A percentile compares a stretch with the other conserved stretches of the same genome.
These are phyloP conservation scores for Drosophila melanocephala DNA, from an alignment of 2,888 invertebrate genomes.

Conservation along the genomic window DNA sequence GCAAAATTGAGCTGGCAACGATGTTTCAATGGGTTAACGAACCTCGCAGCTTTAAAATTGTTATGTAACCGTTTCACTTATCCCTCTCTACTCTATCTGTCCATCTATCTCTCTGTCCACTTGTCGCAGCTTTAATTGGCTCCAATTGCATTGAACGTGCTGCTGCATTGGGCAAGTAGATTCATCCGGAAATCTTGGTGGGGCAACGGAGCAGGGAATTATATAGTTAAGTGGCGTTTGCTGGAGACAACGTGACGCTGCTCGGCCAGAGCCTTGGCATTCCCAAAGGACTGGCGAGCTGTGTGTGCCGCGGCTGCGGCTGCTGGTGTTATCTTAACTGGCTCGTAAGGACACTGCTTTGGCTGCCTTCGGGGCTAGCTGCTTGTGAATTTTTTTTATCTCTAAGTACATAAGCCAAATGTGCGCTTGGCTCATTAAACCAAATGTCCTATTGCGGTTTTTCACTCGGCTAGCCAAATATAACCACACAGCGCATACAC, in stretches of 20 bases:
- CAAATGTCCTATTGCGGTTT: constrained; percentile 45
- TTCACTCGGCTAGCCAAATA: constrained; percentile 30
- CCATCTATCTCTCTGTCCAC: neutral
- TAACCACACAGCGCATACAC: constrained; percentile 12
- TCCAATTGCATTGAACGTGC: constrained; percentile 60
- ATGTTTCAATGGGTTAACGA: constrained; percentile 50
- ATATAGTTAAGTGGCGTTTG: constrained; percentile 24
- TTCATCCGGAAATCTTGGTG: constrained; percentile 2
- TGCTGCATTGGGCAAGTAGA: constrained; percentile 35
- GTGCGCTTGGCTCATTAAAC: constrained; percentile 62
- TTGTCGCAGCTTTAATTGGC: constrained; percentile 36
- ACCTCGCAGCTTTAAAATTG: constrained; percentile 36
- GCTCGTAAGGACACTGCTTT: constrained; percentile 30
- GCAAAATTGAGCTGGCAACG: constrained; percentile 39
- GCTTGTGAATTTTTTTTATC: constrained; percentile 16
- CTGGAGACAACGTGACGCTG: constrained; percentile 57
- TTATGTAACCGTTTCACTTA: constrained; percentile 29
- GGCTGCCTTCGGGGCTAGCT: constrained; percentile 18
- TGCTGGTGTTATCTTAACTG: constrained; percentile 11
- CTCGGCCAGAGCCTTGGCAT: constrained; percentile 1
- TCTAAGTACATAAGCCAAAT: constrained; percentile 38
- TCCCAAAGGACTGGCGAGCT: constrained; percentile 52
- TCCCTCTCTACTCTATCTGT: neutral
- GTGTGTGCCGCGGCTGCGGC: constrained; percentile 2
- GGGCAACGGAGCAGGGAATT: constrained; percentile 9